Percentiles rank a stretch among this genome's conserved stretches.
Evolutionary conservation across 2,797 vertebrate species (phyloP).

Genomic region (Enteromius unitaeniatus): DNA sequence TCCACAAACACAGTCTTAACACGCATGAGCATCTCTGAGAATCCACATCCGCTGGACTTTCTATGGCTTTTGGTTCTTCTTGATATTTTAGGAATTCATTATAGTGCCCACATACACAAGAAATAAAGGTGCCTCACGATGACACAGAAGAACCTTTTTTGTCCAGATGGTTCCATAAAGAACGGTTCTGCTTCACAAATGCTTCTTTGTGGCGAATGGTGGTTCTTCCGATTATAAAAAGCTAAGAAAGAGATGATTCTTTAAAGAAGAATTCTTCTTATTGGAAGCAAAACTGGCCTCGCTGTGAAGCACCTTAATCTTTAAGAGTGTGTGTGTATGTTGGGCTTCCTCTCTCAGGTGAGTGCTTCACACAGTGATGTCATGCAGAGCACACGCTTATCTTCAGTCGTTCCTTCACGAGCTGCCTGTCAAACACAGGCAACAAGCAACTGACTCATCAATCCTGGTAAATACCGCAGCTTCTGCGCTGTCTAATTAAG

Average conservation of each 20-base stretch:
- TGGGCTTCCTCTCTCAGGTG: slow-evolving; percentile 26
- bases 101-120: neutral
- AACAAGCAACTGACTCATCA: slow-evolving; percentile 34
- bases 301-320: no score
- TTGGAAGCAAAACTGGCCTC: no score
- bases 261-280: no score
- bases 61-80: neutral
- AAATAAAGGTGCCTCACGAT: no score
- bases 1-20: slow-evolving; percentile 2
- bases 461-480: slow-evolving; percentile 26
- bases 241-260: no score
- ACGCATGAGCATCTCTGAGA: neutral
- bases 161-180: no score
- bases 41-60: neutral
- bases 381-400: neutral
- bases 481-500: slow-evolving; percentile 37
- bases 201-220: no score
- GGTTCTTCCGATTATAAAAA: no score
- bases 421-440: slow-evolving; percentile 20
- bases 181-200: no score
- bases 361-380: neutral
- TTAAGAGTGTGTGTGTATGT: no score
- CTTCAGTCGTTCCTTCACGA: neutral
- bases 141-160: no score
- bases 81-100: neutral